These are phyloP conservation scores for Napeogenes inachia DNA, from an alignment of 2,888 invertebrate genomes.

Conservation along the genomic window DNA sequence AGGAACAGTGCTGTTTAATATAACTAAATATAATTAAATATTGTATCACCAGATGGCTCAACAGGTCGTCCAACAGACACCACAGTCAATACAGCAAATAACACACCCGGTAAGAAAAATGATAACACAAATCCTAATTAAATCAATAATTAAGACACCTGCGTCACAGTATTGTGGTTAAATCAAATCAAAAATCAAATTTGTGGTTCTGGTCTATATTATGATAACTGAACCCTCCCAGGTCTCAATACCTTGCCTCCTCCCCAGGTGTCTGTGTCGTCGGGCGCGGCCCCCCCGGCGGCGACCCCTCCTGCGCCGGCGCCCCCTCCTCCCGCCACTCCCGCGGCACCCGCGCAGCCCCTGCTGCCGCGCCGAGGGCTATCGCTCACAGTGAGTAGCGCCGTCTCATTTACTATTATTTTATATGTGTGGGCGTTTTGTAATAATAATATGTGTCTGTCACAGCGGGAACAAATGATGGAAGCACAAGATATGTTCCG, in stretches of 20 bases:
- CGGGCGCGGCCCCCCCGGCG: constrained; percentile 49
- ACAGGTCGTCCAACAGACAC: constrained; percentile 35
- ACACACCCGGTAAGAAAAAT: constrained; percentile 41
- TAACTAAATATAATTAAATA: background rate
- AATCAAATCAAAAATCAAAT: no score
- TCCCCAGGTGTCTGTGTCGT: constrained; percentile 29
- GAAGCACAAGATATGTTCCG: constrained; percentile 99
- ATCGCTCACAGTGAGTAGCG: constrained; percentile 80
- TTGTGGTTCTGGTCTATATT: no score
- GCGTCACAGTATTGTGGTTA: no score
- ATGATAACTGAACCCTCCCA: no score
- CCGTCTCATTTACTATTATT: no score
- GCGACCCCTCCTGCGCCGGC: constrained; percentile 46
- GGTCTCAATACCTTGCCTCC: no score
- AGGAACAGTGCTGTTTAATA: no score
- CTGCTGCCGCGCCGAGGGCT: constrained; percentile 80
- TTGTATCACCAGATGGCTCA: constrained; percentile 44
- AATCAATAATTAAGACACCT: no score
- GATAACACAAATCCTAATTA: no score
- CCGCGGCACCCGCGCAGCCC: constrained; percentile 48
- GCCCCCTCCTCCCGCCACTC: constrained; percentile 60
- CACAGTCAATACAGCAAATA: constrained; percentile 40
- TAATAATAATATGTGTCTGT: constrained; percentile 30
- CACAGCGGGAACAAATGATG: constrained; percentile 95
- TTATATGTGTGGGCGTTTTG: no score